Conservation (phyloP, 2,888 invertebrate species). For the Drosophila merina region DNA sequence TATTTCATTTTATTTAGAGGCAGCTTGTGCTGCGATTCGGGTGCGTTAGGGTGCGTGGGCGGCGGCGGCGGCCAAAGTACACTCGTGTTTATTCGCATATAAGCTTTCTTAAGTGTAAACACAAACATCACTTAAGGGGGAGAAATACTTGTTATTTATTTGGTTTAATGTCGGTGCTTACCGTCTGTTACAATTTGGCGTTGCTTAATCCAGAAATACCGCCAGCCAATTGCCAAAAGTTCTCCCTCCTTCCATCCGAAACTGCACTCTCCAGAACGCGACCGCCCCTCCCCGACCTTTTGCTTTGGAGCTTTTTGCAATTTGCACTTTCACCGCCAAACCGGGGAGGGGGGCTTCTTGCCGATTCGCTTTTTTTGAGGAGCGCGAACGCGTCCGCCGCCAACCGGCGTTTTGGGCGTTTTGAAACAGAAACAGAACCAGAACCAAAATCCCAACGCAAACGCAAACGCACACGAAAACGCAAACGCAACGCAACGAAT, state of each 20-base stretch:
- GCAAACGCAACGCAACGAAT: conserved; percentile 37
- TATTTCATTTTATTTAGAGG: conserved; percentile 51
- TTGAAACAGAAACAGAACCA: conserved; percentile 37
- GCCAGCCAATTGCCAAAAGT: conserved; percentile 67
- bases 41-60: neutral
- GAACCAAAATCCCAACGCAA: conserved; percentile 20
- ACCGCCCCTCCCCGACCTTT: neutral
- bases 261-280: conserved; percentile 21
- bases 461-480: conserved; percentile 17
- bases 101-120: conserved; percentile 22
- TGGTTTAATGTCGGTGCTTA: conserved; percentile 49
- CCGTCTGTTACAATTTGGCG: conserved; percentile 73
- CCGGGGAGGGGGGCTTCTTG: neutral
- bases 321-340: conserved; percentile 38
- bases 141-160: conserved; percentile 37
- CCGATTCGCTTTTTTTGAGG: conserved; percentile 5
- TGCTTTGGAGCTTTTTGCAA: neutral
- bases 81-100: conserved; percentile 35
- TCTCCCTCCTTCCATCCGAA: conserved; percentile 38
- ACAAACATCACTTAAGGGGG: conserved; percentile 4
- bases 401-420: conserved; percentile 78
- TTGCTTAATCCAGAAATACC: conserved; percentile 70
- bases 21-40: neutral
- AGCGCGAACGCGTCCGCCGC: conserved; percentile 49
- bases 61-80: conserved; percentile 26